A percentile compares a stretch with the other conserved stretches of the same genome.
Evolutionary conservation across 2,888 invertebrate genomes (phyloP).

Genomic region (Sclerodermus sp.): DNA sequence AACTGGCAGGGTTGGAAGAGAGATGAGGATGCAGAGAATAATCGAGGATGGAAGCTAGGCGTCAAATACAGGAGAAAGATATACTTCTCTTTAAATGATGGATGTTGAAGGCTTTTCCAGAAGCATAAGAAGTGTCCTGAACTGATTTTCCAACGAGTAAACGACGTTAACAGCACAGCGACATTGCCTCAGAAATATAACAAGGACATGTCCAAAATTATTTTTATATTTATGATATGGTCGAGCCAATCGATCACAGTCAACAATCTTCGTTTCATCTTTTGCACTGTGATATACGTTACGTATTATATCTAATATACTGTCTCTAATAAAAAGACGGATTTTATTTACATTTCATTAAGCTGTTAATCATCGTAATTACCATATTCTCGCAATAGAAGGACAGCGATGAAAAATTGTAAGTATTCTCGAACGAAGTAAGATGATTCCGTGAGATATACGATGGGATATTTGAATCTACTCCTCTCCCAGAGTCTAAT

Average conservation of each 20-base stretch:
- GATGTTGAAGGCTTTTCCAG: slow-evolving; percentile 23
- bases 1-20: slow-evolving; percentile 21
- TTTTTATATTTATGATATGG: slow-evolving; percentile 20
- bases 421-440: too few species aligned
- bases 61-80: slow-evolving; percentile 31
- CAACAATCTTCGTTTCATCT: not conserved
- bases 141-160: slow-evolving; percentile 31
- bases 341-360: too few species aligned
- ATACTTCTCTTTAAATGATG: slow-evolving; percentile 35
- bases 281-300: too few species aligned
- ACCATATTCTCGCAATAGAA: too few species aligned
- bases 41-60: slow-evolving; percentile 28
- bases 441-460: too few species aligned
- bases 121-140: slow-evolving; percentile 10
- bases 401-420: too few species aligned
- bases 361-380: too few species aligned
- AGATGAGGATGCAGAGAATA: slow-evolving; percentile 15
- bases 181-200: slow-evolving; percentile 2
- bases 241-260: not conserved
- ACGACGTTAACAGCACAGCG: slow-evolving; percentile 18
- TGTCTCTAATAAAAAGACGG: too few species aligned
- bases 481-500: too few species aligned
- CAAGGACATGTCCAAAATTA: slow-evolving; percentile 11
- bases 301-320: too few species aligned
- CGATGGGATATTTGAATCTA: too few species aligned